phyloP scores from a whole-genome alignment of 1,140 invertebrate genomes.

The Gryon sp. region DNA sequence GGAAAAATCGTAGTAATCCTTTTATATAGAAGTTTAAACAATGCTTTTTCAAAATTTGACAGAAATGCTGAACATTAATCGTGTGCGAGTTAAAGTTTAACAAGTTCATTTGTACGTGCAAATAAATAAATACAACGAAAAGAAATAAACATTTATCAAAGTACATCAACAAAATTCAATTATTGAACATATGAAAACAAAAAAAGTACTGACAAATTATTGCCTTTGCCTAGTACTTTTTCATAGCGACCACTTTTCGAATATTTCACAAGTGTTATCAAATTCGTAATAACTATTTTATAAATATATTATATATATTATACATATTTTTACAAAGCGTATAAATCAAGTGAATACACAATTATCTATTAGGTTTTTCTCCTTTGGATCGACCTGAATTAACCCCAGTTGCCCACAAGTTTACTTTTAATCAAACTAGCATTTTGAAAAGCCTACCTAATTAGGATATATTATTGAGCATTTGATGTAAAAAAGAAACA shows the following conservation, averaged over 20 bases:
- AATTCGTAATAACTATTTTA: constrained; percentile 42
- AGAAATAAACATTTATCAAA: constrained; percentile 18
- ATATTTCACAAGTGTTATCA: constrained; percentile 60
- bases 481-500: constrained; percentile 7
- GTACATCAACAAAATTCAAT: constrained; percentile 1
- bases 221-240: neutral
- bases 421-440: constrained; percentile 2
- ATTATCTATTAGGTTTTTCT: constrained; percentile 20
- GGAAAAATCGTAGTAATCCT: neutral
- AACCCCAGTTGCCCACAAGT: constrained; percentile 1
- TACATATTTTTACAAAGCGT: constrained; percentile 59
- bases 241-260: constrained; percentile 26
- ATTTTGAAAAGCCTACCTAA: constrained; percentile 9
- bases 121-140: constrained; percentile 19
- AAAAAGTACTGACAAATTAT: neutral
- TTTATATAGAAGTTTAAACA: neutral
- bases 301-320: constrained; percentile 56
- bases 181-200: too few relatives aligned
- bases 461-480: constrained; percentile 23
- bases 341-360: constrained; percentile 45
- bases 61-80: constrained; percentile 13
- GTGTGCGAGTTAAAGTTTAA: constrained; percentile 24
- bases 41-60: constrained; percentile 14
- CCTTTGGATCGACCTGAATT: neutral
- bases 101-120: constrained; percentile 16